These are phyloP conservation scores for Corythaeola cristata DNA, from an alignment of 2,113 vertebrate species.

Conservation along the genomic window DNA sequence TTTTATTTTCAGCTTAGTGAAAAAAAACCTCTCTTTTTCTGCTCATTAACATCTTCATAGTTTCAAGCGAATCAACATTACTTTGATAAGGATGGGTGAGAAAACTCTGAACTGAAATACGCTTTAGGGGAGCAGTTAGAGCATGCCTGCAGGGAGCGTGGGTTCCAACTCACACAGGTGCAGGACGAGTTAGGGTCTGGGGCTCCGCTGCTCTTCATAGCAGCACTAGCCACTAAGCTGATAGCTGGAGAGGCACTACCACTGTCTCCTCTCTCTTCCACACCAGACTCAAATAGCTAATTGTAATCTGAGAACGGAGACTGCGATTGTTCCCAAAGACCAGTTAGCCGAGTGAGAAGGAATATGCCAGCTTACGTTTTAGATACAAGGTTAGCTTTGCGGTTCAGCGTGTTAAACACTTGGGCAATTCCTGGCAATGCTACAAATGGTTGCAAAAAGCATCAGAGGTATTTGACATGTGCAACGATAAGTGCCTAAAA, in stretches of 20 bases:
- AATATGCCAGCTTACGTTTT: background rate
- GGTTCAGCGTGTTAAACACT: background rate
- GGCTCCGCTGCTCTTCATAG: background rate
- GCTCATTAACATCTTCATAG: background rate
- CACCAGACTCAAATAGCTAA: background rate
- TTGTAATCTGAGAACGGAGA: background rate
- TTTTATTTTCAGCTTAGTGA: background rate
- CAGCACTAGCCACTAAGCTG: background rate
- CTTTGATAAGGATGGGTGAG: background rate
- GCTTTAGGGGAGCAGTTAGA: background rate
- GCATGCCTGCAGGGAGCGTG: accelerated
- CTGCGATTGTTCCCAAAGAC: background rate
- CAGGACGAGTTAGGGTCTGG: background rate
- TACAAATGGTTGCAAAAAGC: background rate
- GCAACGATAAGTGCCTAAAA: background rate
- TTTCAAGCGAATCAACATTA: background rate
- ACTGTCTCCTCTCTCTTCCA: background rate
- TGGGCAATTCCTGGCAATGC: background rate
- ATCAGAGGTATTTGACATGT: background rate
- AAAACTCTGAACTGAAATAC: background rate
- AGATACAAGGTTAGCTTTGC: background rate
- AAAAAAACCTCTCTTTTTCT: background rate
- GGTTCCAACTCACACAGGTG: accelerated
- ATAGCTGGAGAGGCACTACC: background rate
- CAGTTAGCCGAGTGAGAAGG: background rate